Evolutionary conservation across 2,113 vertebrate species (phyloP).

Genomic region (Otis tarda): DNA sequence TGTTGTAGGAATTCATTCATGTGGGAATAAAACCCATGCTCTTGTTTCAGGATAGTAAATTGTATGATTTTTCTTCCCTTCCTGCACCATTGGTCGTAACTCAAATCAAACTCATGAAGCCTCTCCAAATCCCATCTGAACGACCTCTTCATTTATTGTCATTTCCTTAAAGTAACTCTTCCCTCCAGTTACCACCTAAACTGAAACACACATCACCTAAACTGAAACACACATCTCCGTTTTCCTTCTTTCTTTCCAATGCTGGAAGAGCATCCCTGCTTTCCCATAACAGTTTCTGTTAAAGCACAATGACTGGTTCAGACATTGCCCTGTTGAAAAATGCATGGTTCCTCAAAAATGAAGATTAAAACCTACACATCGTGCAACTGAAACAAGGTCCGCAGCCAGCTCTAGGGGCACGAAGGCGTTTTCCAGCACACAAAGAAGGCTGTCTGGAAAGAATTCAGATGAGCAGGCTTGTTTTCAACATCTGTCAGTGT

Average conservation of each 20-base stretch:
- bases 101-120: neutral
- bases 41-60: neutral
- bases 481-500: neutral
- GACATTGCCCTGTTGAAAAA: neutral
- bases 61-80: neutral
- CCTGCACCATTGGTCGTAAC: neutral
- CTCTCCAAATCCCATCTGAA: neutral
- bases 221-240: neutral
- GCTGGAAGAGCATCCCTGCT: neutral
- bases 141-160: neutral
- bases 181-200: neutral
- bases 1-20: neutral
- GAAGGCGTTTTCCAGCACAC: neutral
- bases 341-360: neutral
- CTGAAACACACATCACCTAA: neutral
- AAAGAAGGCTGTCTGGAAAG: neutral
- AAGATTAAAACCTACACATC: neutral
- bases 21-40: neutral
- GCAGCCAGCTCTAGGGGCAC: neutral
- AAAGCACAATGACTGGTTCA: neutral
- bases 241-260: neutral
- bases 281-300: neutral
- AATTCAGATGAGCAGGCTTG: neutral
- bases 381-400: neutral
- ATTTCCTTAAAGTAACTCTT: neutral